phyloP scores from a whole-genome alignment of 1,140 invertebrate species.

The Bombyx mori region ASM3026992v2 NC_085115.1:8903501-8904000 shows the following conservation, averaged over 20 bases:
- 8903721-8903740: constrained; percentile 23
- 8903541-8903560: too few relatives aligned
- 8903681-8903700: constrained; percentile 16
- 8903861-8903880: background rate
- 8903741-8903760: constrained; percentile 28
- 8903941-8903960: too few relatives aligned
- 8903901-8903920: too few relatives aligned
- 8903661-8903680: constrained; percentile 10
- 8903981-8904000: background rate
- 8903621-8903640: too few relatives aligned
- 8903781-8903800: constrained; percentile 29
- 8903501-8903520: too few relatives aligned
- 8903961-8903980: background rate
- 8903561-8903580: too few relatives aligned
- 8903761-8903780: constrained; percentile 27
- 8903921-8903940: too few relatives aligned
- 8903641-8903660: too few relatives aligned
- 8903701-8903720: constrained; percentile 22
- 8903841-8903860: constrained; percentile 2
- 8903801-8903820: constrained; percentile 21
- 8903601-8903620: too few relatives aligned
- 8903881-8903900: too few relatives aligned
- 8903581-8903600: too few relatives aligned
- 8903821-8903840: constrained; percentile 7
- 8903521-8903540: too few relatives aligned